A percentile compares a stretch with the other conserved stretches of the same genome.
These are phyloP conservation scores for Myotis vivesi DNA, from an alignment of 2,797 vertebrate genomes.

Conservation along the genomic window DNA sequence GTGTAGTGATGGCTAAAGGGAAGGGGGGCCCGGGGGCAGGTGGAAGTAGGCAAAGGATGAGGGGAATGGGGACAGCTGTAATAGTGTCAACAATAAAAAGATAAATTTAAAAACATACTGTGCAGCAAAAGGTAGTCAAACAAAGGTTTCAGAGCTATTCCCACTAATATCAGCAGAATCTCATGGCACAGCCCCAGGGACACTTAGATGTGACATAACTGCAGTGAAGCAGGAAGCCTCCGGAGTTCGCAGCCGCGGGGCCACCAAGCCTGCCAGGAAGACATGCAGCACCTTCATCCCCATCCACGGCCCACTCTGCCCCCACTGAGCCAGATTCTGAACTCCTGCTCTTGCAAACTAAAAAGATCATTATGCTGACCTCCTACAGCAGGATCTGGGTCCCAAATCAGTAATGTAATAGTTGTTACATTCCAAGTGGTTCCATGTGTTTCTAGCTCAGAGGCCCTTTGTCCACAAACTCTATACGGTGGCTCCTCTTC, in stretches of 20 bases:
- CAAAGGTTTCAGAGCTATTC: background rate
- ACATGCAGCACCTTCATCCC: background rate
- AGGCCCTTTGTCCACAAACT: background rate
- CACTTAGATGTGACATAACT: no score
- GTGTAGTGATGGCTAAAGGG: background rate
- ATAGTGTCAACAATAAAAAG: background rate
- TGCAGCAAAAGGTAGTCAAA: background rate
- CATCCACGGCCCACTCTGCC: rapidly evolving
- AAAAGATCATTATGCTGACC: background rate
- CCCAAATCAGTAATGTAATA: background rate
- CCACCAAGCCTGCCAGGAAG: background rate
- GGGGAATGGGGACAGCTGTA: background rate
- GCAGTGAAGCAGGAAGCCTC: background rate
- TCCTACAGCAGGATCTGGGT: background rate
- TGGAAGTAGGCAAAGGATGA: background rate
- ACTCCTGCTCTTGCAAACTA: background rate
- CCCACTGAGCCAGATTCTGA: background rate
- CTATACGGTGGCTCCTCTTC: background rate
- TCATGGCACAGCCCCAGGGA: background rate
- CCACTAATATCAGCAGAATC: background rate
- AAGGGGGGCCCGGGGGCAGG: no score
- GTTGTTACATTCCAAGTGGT: background rate
- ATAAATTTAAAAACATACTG: background rate
- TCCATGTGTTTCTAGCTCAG: rapidly evolving
- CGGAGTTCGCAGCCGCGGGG: background rate